Evolutionary conservation across 2,888 invertebrate species (phyloP).

Genomic region (Serrognathus titanus): DNA sequence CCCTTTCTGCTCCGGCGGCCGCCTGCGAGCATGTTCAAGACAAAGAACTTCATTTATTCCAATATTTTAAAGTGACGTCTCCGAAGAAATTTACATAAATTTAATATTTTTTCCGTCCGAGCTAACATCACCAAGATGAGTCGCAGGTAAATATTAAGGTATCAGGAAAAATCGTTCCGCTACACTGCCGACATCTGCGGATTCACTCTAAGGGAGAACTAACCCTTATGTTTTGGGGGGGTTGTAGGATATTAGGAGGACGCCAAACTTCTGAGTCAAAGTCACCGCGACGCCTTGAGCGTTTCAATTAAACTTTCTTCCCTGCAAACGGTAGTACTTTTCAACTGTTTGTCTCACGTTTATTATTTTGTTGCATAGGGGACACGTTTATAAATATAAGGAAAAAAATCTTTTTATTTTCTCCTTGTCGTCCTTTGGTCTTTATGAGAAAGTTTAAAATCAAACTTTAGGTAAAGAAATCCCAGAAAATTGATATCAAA

Average conservation of each 20-base stretch:
- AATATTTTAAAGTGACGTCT: too few relatives aligned
- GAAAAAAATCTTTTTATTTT: too few relatives aligned
- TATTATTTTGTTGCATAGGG: not conserved
- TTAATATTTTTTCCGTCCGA: too few relatives aligned
- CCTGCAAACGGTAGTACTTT: constrained; percentile 33
- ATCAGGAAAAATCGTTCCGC: too few relatives aligned
- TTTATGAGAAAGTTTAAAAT: too few relatives aligned
- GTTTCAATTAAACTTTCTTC: constrained; percentile 43
- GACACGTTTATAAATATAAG: too few relatives aligned
- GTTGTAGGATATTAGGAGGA: constrained; percentile 10
- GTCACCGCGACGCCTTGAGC: constrained; percentile 37
- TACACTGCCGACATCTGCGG: not conserved
- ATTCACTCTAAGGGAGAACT: not conserved
- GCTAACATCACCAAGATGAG: too few relatives aligned
- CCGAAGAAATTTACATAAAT: too few relatives aligned
- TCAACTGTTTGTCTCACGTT: constrained; percentile 28
- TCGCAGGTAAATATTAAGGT: too few relatives aligned
- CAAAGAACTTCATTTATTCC: not conserved
- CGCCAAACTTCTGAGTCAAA: constrained; percentile 34
- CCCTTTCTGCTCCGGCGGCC: not conserved
- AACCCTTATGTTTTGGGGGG: not conserved
- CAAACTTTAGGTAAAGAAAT: too few relatives aligned
- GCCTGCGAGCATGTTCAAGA: not conserved
- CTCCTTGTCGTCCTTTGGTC: too few relatives aligned
- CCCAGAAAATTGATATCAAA: too few relatives aligned